These are phyloP conservation scores for Drosophila helvetica DNA, from an alignment of 2,888 invertebrate species.

Conservation along the genomic window DNA sequence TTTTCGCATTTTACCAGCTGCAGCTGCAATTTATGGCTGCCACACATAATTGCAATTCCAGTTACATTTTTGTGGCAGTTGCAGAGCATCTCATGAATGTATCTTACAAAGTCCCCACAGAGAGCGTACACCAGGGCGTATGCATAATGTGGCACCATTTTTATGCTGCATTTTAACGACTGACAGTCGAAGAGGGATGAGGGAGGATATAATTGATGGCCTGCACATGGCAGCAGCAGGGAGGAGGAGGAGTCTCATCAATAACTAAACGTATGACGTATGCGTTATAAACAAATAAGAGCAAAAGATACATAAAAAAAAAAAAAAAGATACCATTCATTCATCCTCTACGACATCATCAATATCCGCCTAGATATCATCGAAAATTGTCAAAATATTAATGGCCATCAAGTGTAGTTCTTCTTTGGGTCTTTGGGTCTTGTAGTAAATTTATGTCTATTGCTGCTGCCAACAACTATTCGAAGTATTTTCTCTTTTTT, in stretches of 20 bases:
- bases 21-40: conserved; percentile 53
- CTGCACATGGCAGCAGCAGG: conserved; percentile 47
- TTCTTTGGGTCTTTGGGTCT: conserved; percentile 10
- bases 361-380: conserved; percentile 54
- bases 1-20: conserved; percentile 32
- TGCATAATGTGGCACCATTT: conserved; percentile 57
- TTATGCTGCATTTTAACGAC: conserved; percentile 51
- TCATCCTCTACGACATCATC: conserved; percentile 62
- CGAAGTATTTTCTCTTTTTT: conserved; percentile 42
- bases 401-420: conserved; percentile 60
- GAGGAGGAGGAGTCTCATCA: conserved; percentile 49
- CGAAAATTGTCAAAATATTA: conserved; percentile 76
- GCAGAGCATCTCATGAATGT: conserved; percentile 27
- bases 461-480: conserved; percentile 62
- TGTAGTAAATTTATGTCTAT: conserved; percentile 56
- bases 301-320: conserved; percentile 36
- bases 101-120: conserved; percentile 33
- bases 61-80: conserved; percentile 62
- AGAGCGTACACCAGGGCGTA: conserved; percentile 23
- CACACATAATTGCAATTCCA: conserved; percentile 72
- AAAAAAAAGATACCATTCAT: conserved; percentile 39
- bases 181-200: neutral
- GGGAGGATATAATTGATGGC: conserved; percentile 61
- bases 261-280: conserved; percentile 60
- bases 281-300: conserved; percentile 66